Conservation (phyloP, 2,888 invertebrate genomes). For the Epirrita christyi region DNA sequence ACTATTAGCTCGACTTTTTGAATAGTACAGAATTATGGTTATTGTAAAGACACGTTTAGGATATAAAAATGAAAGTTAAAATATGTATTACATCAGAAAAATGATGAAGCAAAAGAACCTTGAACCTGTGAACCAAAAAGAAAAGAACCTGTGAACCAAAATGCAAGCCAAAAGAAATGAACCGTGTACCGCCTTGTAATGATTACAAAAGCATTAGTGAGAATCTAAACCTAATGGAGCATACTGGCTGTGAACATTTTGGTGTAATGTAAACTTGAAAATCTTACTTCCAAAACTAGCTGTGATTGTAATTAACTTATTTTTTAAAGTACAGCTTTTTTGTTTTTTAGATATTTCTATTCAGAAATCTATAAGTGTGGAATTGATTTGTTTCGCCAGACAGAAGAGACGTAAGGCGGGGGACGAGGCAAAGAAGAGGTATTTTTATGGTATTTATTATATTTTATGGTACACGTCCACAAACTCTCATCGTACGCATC, state of each 20-base stretch:
- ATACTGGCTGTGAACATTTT: constrained; percentile 23
- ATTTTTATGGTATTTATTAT: too few species aligned
- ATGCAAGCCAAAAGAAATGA: constrained; percentile 38
- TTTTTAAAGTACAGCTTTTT: too few species aligned
- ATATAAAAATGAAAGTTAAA: constrained; percentile 10
- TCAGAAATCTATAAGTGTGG: too few species aligned
- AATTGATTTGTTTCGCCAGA: too few species aligned
- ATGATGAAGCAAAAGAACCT: constrained; percentile 35
- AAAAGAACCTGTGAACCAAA: constrained; percentile 33
- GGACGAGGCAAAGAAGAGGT: too few species aligned
- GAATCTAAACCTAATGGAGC: constrained; percentile 31
- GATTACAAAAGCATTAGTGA: constrained; percentile 39
- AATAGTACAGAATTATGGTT: constrained; percentile 1
- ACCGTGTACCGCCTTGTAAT: constrained; percentile 43
- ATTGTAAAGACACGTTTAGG: constrained; percentile 1
- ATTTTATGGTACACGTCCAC: too few species aligned
- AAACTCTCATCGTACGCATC: too few species aligned
- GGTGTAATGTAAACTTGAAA: constrained; percentile 1
- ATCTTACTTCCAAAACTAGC: too few species aligned
- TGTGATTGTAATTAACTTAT: too few species aligned
- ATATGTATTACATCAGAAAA: constrained; percentile 14
- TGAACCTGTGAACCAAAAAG: constrained; percentile 31
- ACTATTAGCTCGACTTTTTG: constrained; percentile 4
- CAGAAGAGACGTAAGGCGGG: too few species aligned
- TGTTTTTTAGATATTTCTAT: too few species aligned